Conservation (phyloP, 1,140 invertebrate species). For the Trichoplusia ni region DNA sequence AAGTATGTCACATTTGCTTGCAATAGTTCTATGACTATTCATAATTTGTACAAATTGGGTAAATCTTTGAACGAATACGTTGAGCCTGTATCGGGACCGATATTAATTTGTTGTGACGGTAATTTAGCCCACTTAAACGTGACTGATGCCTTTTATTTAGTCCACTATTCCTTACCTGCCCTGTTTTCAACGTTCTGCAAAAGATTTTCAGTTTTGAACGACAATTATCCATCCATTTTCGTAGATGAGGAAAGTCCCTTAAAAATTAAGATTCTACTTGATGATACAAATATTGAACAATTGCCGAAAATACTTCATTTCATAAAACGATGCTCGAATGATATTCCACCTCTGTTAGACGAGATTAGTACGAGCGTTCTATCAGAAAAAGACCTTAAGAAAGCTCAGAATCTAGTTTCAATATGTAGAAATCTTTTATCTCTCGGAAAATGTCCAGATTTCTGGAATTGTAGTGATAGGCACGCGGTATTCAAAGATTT, state of each 20-base stretch:
- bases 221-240: conserved; percentile 72
- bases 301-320: conserved; percentile 74
- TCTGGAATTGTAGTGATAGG: conserved; percentile 62
- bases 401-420: conserved; percentile 60
- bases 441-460: conserved; percentile 68
- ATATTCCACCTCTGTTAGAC: conserved; percentile 54
- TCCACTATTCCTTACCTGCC: conserved; percentile 69
- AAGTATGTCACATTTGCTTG: conserved; percentile 55
- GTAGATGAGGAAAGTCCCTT: conserved; percentile 43
- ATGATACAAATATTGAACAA: conserved; percentile 64
- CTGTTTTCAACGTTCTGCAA: conserved; percentile 68
- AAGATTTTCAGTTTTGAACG: conserved; percentile 71
- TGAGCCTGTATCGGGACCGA: conserved; percentile 59
- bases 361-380: conserved; percentile 52
- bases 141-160: conserved; percentile 63
- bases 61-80: conserved; percentile 57
- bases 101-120: conserved; percentile 71
- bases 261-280: conserved; percentile 69
- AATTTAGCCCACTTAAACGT: conserved; percentile 72
- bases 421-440: conserved; percentile 63
- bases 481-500: conserved; percentile 57
- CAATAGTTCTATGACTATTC: conserved; percentile 61
- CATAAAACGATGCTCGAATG: conserved; percentile 63
- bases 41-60: conserved; percentile 61
- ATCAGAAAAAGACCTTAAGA: conserved; percentile 53